Base-by-base conservation (phyloP, 2,888 invertebrate genomes). In the Mythimna albipuncta region DNA sequence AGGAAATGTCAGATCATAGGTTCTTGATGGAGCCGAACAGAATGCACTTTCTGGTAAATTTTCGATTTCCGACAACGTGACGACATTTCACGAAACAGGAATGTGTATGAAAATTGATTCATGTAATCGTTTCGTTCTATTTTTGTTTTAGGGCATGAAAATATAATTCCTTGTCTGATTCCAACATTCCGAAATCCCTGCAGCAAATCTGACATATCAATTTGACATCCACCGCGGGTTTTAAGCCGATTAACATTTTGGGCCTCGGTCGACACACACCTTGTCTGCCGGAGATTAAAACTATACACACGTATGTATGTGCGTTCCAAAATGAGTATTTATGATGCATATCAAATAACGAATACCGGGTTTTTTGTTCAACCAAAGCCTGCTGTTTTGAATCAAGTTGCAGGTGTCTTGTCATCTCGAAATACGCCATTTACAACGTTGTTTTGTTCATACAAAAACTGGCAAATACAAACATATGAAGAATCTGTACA, bases 231-330 rank as follows among this genome's bases (percentile, higher is more conserved):
- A 85, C 81, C 81, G 84, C 84, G 77, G 85, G 84, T 66, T 79
- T 19, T 92, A 93, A 93, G 89, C 93, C 86, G 93, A 93, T 93
- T 92, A 93, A 87, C 87, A 71, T 86, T 81, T 86, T 84, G 72
- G 84, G 81, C 77, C 72, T 68, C 19, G 32, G 78, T 71, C 70
- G 73, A 79, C 73, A 73, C 82, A 81, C 75, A 81, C 76, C 83
- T 80, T 75, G 79, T 77, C 72, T 57, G 71, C 63, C 58, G 59
- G 72, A 79, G 81, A 80, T 77, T 83, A 85, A 85, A 87, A 86
- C 76, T 69, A 80, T 70, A 73, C 19, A 72, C 54, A 67, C 26
- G 47, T 66, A 6, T 69, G 66, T 76, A 65, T 75, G 79, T 63
- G 41, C 62, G 21, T 72, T 64, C 64, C 54, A 44, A 63, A 76